Conservation (phyloP, 2,888 invertebrate genomes). For the Caenorhabditis sp. region DNA sequence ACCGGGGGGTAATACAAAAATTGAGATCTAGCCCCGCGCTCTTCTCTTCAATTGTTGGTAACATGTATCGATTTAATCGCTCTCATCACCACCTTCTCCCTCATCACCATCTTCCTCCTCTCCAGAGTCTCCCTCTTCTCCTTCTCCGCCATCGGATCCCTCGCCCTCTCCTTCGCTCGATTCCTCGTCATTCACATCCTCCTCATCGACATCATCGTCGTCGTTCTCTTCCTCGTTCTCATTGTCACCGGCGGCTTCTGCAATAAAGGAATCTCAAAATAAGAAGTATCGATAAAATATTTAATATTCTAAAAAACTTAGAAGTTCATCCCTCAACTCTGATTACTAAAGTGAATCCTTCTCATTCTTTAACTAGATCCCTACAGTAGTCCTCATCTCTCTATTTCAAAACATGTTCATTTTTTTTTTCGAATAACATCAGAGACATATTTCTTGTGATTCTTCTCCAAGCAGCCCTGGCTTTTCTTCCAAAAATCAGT, state of each 20-base stretch:
- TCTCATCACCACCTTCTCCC: conserved; percentile 42
- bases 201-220: conserved; percentile 53
- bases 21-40: conserved; percentile 41
- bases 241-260: conserved; percentile 42
- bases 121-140: conserved; percentile 43
- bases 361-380: too few species aligned
- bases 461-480: background rate
- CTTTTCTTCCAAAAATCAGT: background rate
- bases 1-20: conserved; percentile 11
- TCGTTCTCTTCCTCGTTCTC: conserved; percentile 47
- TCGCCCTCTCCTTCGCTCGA: conserved; percentile 49
- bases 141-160: conserved; percentile 47
- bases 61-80: conserved; percentile 32
- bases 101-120: conserved; percentile 50
- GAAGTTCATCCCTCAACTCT: too few species aligned
- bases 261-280: background rate
- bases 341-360: too few species aligned
- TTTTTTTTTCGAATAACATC: too few species aligned
- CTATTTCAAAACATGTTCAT: too few species aligned
- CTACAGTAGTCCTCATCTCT: too few species aligned
- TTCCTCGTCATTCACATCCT: conserved; percentile 55
- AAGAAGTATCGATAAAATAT: too few species aligned
- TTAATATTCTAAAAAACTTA: too few species aligned
- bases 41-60: conserved; percentile 13
- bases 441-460: background rate